Conservation (phyloP, 2,888 invertebrate species). For the Suillia variegata region DNA sequence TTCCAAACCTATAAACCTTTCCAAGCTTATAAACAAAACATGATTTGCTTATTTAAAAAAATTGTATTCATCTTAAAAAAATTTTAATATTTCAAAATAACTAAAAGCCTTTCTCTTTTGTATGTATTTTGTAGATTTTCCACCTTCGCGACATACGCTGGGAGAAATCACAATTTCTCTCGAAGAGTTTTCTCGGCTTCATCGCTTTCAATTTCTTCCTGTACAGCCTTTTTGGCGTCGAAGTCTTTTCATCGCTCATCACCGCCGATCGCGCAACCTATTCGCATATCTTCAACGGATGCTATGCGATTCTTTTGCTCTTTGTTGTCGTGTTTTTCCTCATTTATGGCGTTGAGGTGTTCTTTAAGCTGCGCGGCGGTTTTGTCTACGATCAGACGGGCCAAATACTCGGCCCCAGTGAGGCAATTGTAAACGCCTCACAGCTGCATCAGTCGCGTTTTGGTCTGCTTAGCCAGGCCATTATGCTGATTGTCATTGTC, state of each 20-base stretch:
- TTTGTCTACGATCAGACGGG: slow-evolving; percentile 77
- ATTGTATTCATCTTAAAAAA: no score
- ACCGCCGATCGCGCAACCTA: slow-evolving; percentile 63
- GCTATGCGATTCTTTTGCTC: slow-evolving; percentile 88
- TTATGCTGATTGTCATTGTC: slow-evolving; percentile 87
- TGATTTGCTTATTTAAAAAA: no score
- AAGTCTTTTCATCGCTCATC: slow-evolving; percentile 61
- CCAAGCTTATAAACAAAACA: no score
- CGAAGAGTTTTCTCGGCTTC: slow-evolving; percentile 89
- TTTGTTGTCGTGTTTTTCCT: slow-evolving; percentile 91
- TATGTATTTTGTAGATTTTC: slow-evolving; percentile 78
- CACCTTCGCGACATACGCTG: slow-evolving; percentile 85
- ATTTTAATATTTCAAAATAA: no score
- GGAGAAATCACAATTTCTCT: slow-evolving; percentile 87
- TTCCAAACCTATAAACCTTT: no score
- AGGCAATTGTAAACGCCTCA: slow-evolving; percentile 74
- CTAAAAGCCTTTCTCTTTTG: no score
- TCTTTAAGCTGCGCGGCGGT: slow-evolving; percentile 88
- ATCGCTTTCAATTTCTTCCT: slow-evolving; percentile 87
- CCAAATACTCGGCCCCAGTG: slow-evolving; percentile 65
- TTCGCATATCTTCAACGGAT: slow-evolving; percentile 87
- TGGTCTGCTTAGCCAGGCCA: slow-evolving; percentile 86
- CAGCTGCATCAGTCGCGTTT: slow-evolving; percentile 90
- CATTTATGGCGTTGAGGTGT: slow-evolving; percentile 93
- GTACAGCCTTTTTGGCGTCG: slow-evolving; percentile 83